Evolutionary conservation across 2,113 vertebrate genomes (phyloP).

Genomic region (Tichodroma muraria): DNA sequence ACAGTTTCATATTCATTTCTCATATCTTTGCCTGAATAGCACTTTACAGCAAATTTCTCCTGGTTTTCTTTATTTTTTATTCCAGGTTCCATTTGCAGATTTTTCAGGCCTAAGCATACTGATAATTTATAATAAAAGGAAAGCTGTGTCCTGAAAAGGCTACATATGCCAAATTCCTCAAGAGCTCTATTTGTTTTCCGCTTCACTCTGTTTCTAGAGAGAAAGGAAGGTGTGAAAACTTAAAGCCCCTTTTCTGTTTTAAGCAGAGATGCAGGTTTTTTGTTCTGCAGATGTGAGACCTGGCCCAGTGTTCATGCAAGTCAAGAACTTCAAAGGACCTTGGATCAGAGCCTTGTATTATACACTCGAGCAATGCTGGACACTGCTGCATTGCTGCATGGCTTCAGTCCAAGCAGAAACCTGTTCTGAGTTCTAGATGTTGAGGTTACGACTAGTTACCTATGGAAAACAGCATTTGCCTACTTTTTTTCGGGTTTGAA

Average conservation of each 20-base stretch:
- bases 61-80: background rate
- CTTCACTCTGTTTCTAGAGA: background rate
- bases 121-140: background rate
- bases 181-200: background rate
- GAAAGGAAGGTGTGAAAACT: background rate
- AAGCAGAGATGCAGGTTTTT: background rate
- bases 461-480: background rate
- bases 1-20: background rate
- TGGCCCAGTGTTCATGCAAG: background rate
- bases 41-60: background rate
- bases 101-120: background rate
- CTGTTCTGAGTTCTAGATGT: background rate
- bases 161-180: background rate
- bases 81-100: background rate
- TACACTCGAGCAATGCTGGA: conserved; percentile 2
- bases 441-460: background rate
- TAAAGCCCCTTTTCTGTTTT: background rate
- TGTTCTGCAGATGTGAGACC: background rate
- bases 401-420: conserved; percentile 28
- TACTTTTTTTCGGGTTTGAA: background rate
- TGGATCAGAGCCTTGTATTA: conserved; percentile 20
- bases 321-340: background rate
- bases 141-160: background rate
- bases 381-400: background rate
- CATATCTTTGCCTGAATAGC: background rate